phyloP scores from a whole-genome alignment of 2,113 vertebrate species.

The Conger conger region DNA sequence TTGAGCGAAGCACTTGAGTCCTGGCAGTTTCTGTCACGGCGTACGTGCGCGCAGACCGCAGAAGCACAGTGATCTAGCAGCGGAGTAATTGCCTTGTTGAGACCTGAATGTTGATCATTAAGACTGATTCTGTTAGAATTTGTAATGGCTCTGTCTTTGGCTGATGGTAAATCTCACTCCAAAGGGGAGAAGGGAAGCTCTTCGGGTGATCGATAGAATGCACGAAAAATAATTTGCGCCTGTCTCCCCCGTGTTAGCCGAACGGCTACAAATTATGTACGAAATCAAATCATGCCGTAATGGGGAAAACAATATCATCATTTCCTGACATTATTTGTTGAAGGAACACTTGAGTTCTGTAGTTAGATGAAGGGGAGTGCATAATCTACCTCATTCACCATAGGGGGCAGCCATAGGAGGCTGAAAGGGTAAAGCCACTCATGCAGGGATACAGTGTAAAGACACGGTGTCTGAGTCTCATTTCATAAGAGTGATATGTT shows the following conservation, averaged over 20 bases:
- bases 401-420: not conserved
- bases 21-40: constrained; percentile 46
- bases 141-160: constrained; percentile 6
- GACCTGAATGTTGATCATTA: not conserved
- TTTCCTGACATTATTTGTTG: not conserved
- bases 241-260: not conserved
- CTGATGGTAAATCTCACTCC: not conserved
- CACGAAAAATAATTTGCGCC: not conserved
- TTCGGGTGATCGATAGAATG: not conserved
- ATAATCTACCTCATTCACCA: not conserved
- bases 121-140: not conserved
- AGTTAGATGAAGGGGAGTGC: not conserved
- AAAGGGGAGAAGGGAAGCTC: not conserved
- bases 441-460: not conserved
- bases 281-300: not conserved
- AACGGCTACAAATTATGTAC: not conserved
- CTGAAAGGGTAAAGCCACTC: not conserved
- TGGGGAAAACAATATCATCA: not conserved
- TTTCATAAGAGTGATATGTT: not conserved
- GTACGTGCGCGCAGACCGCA: constrained; percentile 18
- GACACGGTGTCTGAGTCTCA: not conserved
- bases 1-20: constrained; percentile 42
- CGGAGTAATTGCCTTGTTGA: constrained; percentile 20
- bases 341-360: not conserved
- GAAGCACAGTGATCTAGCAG: not conserved